Evolutionary conservation across 30 jellyfish, hydroid and myxozoan species (phyloP).

Genomic region (Haliclystus octoradiatus): DNA sequence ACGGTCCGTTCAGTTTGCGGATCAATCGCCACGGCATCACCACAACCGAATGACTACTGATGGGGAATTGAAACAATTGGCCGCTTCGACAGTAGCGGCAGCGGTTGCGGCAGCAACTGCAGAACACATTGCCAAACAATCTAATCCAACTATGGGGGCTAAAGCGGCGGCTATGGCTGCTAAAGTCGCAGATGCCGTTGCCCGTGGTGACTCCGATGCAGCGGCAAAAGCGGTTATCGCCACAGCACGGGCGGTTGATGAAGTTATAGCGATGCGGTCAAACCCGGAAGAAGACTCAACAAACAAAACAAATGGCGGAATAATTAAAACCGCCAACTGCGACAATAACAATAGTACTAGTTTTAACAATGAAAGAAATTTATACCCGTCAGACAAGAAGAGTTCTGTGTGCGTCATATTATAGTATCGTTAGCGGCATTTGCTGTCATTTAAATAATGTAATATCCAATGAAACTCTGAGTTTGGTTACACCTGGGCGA

Average conservation of each 20-base stretch:
- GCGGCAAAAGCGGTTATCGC: conserved; percentile 97
- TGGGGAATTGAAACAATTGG: conserved; percentile 48
- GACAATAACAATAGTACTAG: neutral
- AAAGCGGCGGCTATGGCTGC: conserved; percentile 99
- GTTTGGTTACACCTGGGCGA: too few relatives aligned
- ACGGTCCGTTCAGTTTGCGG: conserved; percentile 78
- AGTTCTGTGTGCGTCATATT: neutral
- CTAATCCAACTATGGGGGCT: conserved; percentile 98
- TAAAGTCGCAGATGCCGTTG: conserved; percentile 94
- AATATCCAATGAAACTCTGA: too few relatives aligned
- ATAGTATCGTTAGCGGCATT: neutral
- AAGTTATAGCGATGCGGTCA: conserved; percentile 67
- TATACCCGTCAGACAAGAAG: neutral
- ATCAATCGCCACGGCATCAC: conserved; percentile 22
- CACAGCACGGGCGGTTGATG: conserved; percentile 91
- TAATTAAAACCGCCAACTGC: neutral
- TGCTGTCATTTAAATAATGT: too few relatives aligned
- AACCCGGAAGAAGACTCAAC: neutral
- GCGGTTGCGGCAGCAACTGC: conserved; percentile 98
- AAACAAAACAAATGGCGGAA: neutral
- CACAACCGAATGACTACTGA: conserved; percentile 60
- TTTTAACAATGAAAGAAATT: neutral
- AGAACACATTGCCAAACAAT: conserved; percentile 89
- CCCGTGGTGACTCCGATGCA: conserved; percentile 88
- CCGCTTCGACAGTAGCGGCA: conserved; percentile 93